Evolutionary conservation across 2,797 vertebrate species (phyloP), one percentile per base, ranked within the genome.

Genomic region (Nannoperca obscura): DNA sequence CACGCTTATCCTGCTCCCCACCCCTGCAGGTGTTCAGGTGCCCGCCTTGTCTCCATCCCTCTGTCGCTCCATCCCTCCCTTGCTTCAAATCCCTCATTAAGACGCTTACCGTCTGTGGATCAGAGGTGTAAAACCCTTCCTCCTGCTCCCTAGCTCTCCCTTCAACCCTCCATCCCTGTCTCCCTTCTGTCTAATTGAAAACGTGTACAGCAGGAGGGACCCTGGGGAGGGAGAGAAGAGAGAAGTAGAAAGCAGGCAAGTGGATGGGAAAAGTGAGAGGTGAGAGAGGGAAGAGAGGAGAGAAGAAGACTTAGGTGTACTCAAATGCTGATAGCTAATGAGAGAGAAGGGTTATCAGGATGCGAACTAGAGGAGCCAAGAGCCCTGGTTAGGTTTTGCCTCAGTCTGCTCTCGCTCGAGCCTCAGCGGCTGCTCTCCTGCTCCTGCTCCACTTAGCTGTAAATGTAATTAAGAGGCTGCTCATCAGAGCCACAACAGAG

Each of bases 381-480:
- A 87, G 84, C 62, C 78, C 80, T 59, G 58, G 80, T 85, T 86
- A 83, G 85, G 76, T 85, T 85, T 81, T 88, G 81, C 72, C 83
- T 84, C 80, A 77, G 71, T 83, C 87, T 83, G 38, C 84, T 80
- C 87, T 86, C 84, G 78, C 78, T 74, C 58, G 66, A 81, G 84
- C 81, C 87, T 88, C 84, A 61, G 87, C 57, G 84, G 80, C 76
- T 83, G 87, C 87, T 88, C 84, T 79, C 78, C 79, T 78, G 87
- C 88, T 89, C 86, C 86, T 86, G 91, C 88, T 92, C 90, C 86
- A 92, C 91, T 92, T 92, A 91, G 86, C 90, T 90, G 91, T 89
- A 91, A 93, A 92, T 92, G 92, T 94, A 94, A 93, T 95, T 94
- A 94, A 93, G 88, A 92, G 82, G 80, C 87, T 90, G 88, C 84